Conservation (phyloP, 2,797 vertebrate species). For the Siniperca obscura region DNA sequence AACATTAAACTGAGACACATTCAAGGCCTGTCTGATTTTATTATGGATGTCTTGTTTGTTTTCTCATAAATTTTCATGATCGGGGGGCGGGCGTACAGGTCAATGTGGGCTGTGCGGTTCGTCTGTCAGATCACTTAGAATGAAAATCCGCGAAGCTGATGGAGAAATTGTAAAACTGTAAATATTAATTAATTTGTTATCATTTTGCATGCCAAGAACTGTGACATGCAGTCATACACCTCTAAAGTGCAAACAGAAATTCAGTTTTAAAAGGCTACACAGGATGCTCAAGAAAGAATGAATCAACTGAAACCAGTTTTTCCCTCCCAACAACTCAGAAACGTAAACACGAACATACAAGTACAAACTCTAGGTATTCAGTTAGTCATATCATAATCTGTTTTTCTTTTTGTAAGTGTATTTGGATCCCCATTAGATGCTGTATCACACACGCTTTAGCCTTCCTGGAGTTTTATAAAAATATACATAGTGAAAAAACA, state of each 20-base stretch:
- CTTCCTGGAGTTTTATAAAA: slow-evolving; percentile 14
- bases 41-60: slow-evolving; percentile 30
- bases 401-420: slow-evolving; percentile 1
- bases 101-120: slow-evolving; percentile 33
- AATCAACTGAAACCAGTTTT: not conserved
- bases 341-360: not conserved
- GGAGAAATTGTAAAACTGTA: slow-evolving; percentile 17
- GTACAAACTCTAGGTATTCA: not conserved
- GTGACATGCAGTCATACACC: not conserved
- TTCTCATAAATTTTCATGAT: slow-evolving; percentile 68
- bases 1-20: slow-evolving; percentile 38
- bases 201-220: slow-evolving; percentile 28
- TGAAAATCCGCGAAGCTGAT: slow-evolving; percentile 30
- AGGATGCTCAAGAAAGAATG: not conserved
- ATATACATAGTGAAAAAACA: slow-evolving; percentile 33
- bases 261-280: slow-evolving; percentile 9
- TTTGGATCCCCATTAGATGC: slow-evolving; percentile 5
- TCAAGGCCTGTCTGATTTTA: slow-evolving; percentile 46
- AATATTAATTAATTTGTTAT: slow-evolving; percentile 32
- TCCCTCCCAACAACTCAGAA: not conserved
- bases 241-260: not conserved
- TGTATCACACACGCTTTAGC: slow-evolving; percentile 21
- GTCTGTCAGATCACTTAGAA: slow-evolving; percentile 34
- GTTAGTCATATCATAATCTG: slow-evolving; percentile 16
- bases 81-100: slow-evolving; percentile 24